phyloP scores from a whole-genome alignment of 1,140 invertebrate species.

The Mylabris phalerata region DNA sequence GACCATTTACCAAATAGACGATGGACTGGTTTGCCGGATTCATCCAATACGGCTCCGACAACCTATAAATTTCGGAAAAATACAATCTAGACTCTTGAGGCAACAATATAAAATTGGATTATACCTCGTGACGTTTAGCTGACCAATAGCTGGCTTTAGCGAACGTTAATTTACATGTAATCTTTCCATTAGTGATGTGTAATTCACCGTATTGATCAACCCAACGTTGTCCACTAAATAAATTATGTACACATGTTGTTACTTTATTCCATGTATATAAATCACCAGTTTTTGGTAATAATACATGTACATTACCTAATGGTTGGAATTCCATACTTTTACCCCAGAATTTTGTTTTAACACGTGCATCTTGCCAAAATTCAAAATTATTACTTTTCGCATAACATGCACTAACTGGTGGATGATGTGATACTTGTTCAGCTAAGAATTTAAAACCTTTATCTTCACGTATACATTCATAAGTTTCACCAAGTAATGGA shows the following conservation, averaged over 20 bases:
- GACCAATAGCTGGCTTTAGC: conserved; percentile 79
- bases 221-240: conserved; percentile 76
- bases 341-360: conserved; percentile 87
- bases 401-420: conserved; percentile 76
- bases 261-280: conserved; percentile 82
- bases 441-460: conserved; percentile 67
- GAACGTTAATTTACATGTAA: conserved; percentile 74
- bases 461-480: conserved; percentile 71
- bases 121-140: conserved; percentile 62
- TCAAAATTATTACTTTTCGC: conserved; percentile 69
- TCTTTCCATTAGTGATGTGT: conserved; percentile 57
- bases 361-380: conserved; percentile 74
- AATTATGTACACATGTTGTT: conserved; percentile 80
- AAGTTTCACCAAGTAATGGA: conserved; percentile 79
- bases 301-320: conserved; percentile 54
- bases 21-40: conserved; percentile 53
- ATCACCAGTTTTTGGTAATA: conserved; percentile 50
- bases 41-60: conserved; percentile 56
- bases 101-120: neutral
- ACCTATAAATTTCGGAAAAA: conserved; percentile 40
- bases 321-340: conserved; percentile 87
- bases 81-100: no score
- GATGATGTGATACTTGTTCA: conserved; percentile 81
- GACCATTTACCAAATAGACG: conserved; percentile 77
- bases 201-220: conserved; percentile 84